These are phyloP conservation scores for Coelogynopora nodosa DNA, from an alignment of 2,888 invertebrate species.

Conservation along the genomic window DNA sequence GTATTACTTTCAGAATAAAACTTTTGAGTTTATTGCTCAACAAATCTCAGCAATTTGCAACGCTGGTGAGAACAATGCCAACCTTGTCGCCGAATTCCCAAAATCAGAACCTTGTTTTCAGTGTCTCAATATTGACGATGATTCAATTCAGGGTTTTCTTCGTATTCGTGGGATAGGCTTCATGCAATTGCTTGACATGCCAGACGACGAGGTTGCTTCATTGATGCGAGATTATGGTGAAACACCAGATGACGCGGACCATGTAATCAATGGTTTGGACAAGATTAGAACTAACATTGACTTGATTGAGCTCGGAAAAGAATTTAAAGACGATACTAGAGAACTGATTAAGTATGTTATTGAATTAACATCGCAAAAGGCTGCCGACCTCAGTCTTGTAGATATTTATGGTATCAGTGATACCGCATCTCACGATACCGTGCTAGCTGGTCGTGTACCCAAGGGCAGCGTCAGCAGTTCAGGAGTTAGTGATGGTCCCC, in stretches of 20 bases:
- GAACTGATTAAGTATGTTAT: constrained; percentile 24
- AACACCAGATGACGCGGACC: not conserved
- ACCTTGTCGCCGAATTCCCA: constrained; percentile 43
- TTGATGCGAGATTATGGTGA: constrained; percentile 10
- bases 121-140: constrained; percentile 42
- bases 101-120: constrained; percentile 43
- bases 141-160: constrained; percentile 36
- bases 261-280: constrained; percentile 3
- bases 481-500: not conserved
- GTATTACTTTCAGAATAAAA: constrained; percentile 45
- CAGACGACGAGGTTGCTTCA: constrained; percentile 9
- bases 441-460: not conserved
- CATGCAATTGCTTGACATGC: constrained; percentile 32
- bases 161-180: constrained; percentile 33
- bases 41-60: constrained; percentile 42
- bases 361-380: not conserved
- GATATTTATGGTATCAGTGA: not conserved
- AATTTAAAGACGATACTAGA: constrained; percentile 4
- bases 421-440: not conserved
- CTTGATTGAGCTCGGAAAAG: not conserved
- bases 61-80: constrained; percentile 29
- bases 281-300: constrained; percentile 11
- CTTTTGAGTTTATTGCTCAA: constrained; percentile 42
- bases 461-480: not conserved
- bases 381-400: not conserved